Percentiles rank a stretch among this genome's conserved stretches.
phyloP scores from a whole-genome alignment of 2,888 invertebrate species.

The Gryllus longicercus region DNA sequence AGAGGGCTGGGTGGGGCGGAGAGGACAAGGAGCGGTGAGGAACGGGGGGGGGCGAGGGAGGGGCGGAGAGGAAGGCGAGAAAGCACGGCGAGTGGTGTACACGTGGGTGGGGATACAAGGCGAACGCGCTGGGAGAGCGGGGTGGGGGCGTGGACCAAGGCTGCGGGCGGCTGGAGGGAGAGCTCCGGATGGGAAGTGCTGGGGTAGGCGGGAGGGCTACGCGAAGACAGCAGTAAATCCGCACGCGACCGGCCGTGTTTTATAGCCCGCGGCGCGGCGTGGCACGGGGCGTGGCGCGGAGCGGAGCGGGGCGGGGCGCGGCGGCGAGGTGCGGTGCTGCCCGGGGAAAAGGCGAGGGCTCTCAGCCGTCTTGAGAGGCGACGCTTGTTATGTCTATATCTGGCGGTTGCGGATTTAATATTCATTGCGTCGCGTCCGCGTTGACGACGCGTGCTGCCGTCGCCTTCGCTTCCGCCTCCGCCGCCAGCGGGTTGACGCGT shows the following conservation, averaged over 20 bases:
- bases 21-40: too few species aligned
- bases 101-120: neutral
- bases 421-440: neutral
- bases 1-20: too few species aligned
- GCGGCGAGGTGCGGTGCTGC: neutral
- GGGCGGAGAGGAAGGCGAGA: too few species aligned
- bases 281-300: neutral
- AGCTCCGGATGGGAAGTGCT: neutral
- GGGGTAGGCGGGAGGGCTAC: neutral
- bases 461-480: neutral
- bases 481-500: neutral
- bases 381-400: slow-evolving; percentile 4
- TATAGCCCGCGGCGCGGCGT: neutral
- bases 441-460: neutral
- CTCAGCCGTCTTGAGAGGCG: neutral
- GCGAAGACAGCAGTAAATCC: slow-evolving; percentile 9
- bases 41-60: too few species aligned
- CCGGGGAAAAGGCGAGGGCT: neutral
- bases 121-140: neutral
- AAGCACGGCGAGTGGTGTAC: too few species aligned
- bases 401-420: neutral
- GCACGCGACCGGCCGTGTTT: slow-evolving; percentile 17
- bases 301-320: neutral
- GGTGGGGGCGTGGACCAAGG: neutral
- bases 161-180: neutral